Conservation (phyloP, 1,140 invertebrate genomes). For the Chymomyza costata region DNA sequence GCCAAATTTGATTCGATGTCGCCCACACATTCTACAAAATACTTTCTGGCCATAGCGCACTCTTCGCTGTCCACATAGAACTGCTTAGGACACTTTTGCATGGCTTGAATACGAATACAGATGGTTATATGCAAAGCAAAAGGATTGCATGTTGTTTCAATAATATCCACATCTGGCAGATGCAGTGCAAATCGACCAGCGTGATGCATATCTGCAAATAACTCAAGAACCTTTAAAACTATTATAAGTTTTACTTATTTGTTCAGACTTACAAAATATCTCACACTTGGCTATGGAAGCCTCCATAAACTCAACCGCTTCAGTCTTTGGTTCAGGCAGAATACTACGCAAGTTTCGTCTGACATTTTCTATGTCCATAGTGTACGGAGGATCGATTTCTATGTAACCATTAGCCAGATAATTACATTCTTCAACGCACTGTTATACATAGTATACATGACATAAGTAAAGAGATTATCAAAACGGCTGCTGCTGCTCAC, state of each 20-base stretch:
- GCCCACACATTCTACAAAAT: slow-evolving; percentile 46
- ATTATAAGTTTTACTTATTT: not conserved
- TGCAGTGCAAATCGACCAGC: slow-evolving; percentile 31
- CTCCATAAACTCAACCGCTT: slow-evolving; percentile 38
- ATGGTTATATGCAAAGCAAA: slow-evolving; percentile 50
- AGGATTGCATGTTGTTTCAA: slow-evolving; percentile 46
- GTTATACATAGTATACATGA: not conserved
- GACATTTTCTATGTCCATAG: slow-evolving; percentile 39
- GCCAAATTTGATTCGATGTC: slow-evolving; percentile 43
- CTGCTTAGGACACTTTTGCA: slow-evolving; percentile 50
- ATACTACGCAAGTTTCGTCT: slow-evolving; percentile 23
- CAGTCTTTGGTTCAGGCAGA: slow-evolving; percentile 37
- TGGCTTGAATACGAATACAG: slow-evolving; percentile 45
- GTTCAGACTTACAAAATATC: slow-evolving; percentile 35
- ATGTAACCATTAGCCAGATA: slow-evolving; percentile 44
- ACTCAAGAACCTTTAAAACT: not conserved
- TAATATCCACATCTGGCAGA: slow-evolving; percentile 51
- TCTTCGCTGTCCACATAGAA: slow-evolving; percentile 36
- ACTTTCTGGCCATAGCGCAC: slow-evolving; percentile 37
- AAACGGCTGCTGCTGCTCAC: slow-evolving; percentile 24
- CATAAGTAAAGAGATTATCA: not conserved
- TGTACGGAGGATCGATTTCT: slow-evolving; percentile 49
- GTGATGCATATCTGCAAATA: slow-evolving; percentile 26
- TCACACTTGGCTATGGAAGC: slow-evolving; percentile 40
- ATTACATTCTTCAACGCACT: slow-evolving; percentile 61